These are phyloP conservation scores for Plestiodon gilberti DNA, from an alignment of 2,113 vertebrate species.

Conservation along the genomic window DNA sequence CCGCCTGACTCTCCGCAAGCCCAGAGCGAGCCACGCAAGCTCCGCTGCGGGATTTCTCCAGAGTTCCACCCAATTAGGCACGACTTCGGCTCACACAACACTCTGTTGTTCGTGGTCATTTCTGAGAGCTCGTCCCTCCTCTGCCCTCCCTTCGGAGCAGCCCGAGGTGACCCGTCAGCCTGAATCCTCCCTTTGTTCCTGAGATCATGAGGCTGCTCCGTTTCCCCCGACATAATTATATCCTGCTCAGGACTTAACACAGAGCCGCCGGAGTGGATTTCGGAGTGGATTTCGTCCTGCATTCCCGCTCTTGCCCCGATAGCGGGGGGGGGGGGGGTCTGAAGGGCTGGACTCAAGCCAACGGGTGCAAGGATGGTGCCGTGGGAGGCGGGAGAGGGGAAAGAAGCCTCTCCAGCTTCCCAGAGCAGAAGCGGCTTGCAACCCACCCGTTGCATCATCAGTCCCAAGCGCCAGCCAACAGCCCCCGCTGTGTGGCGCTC, in stretches of 20 bases:
- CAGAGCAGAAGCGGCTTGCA: too few species aligned
- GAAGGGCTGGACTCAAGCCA: too few species aligned
- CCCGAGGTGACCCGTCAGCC: neutral
- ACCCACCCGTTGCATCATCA: too few species aligned
- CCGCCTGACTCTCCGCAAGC: too few species aligned
- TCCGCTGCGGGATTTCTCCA: neutral
- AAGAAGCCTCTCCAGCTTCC: too few species aligned
- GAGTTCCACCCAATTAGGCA: too few species aligned
- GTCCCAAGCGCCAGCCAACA: too few species aligned
- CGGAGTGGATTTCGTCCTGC: too few species aligned
- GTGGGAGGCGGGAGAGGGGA: too few species aligned
- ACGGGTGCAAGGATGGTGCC: too few species aligned
- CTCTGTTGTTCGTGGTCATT: neutral
- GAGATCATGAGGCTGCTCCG: neutral
- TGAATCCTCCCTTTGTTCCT: slow-evolving; percentile 1
- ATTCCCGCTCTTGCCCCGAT: neutral
- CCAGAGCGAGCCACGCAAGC: neutral
- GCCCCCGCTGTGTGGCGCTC: too few species aligned
- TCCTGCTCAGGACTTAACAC: neutral
- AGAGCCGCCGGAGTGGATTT: too few species aligned
- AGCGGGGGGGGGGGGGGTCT: neutral
- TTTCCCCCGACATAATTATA: neutral
- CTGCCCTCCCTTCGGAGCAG: neutral
- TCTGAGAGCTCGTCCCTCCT: neutral
- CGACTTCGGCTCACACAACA: neutral